Percentiles rank a stretch among this genome's conserved stretches.
phyloP scores from a whole-genome alignment of 2,113 vertebrate species.

The Sander lucioperca region DNA sequence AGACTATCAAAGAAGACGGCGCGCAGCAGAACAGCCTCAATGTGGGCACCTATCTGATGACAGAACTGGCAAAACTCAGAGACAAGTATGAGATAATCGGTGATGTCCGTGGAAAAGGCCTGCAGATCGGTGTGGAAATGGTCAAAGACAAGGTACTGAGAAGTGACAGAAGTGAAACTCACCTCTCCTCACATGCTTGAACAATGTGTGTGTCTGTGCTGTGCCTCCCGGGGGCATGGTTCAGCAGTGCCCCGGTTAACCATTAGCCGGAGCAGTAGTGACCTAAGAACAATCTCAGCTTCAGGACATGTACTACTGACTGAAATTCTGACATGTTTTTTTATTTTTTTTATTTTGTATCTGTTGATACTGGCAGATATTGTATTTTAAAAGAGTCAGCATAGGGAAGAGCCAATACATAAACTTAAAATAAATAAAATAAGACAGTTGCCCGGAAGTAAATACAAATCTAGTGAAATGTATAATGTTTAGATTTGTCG shows the following conservation, averaged over 20 bases:
- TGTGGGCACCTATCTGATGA: conserved; percentile 90
- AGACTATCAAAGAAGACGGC: conserved; percentile 91
- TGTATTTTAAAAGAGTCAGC: background rate
- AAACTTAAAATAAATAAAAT: background rate
- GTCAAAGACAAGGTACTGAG: conserved; percentile 92
- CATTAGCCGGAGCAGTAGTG: conserved; percentile 56
- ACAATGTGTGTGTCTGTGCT: conserved; percentile 25
- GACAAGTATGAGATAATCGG: conserved; percentile 92
- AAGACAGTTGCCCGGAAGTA: background rate
- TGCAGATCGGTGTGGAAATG: conserved; percentile 95
- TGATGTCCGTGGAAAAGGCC: conserved; percentile 95
- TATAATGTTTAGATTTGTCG: too few species aligned
- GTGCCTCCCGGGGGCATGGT: conserved; percentile 31
- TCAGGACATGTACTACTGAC: background rate
- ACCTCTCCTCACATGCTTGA: conserved; percentile 9
- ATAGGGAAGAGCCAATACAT: background rate
- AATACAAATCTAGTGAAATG: too few species aligned
- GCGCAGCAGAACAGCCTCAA: conserved; percentile 86
- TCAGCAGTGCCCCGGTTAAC: conserved; percentile 64
- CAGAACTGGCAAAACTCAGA: conserved; percentile 89
- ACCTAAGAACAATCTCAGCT: background rate
- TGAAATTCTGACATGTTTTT: background rate
- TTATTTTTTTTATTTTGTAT: background rate
- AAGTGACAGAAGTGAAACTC: background rate
- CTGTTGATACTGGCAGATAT: background rate